Conservation (phyloP, 37 sponge, comb jelly and placozoan genomes). For the Amphimedon queenslandica region DNA sequence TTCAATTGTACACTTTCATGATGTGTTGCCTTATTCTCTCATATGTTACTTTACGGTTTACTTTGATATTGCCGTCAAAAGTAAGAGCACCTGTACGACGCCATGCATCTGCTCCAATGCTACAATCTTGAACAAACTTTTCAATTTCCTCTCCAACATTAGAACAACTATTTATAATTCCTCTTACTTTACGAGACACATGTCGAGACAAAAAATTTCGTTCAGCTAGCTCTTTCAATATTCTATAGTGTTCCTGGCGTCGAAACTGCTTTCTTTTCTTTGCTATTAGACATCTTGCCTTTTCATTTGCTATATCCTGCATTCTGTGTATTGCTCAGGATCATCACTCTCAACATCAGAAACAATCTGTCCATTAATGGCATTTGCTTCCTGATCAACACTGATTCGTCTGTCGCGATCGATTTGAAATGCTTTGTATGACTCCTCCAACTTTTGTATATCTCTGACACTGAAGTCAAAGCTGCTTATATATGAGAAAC, state of each 20-base stretch:
- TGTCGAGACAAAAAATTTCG: too few species aligned
- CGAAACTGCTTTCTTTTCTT: neutral
- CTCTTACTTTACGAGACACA: too few species aligned
- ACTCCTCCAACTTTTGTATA: neutral
- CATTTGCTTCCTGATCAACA: neutral
- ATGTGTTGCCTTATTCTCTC: too few species aligned
- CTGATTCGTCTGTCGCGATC: neutral
- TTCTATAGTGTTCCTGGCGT: neutral
- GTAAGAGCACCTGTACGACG: too few species aligned
- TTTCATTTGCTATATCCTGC: neutral
- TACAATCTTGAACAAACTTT: neutral
- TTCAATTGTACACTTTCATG: too few species aligned
- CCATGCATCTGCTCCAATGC: too few species aligned
- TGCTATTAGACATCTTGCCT: neutral
- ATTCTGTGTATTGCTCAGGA: conserved; percentile 15
- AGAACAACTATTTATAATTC: too few species aligned
- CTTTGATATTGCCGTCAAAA: too few species aligned
- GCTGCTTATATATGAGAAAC: neutral
- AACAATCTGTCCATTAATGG: conserved; percentile 17
- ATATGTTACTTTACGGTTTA: too few species aligned
- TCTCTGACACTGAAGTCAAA: neutral
- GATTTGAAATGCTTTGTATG: neutral
- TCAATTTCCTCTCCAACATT: conserved; percentile 30
- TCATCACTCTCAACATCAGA: conserved; percentile 20
- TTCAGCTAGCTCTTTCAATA: conserved; percentile 10